These are phyloP conservation scores for Sakesphorus luctuosus DNA, from an alignment of 2,113 vertebrate genomes.

Conservation along the genomic window DNA sequence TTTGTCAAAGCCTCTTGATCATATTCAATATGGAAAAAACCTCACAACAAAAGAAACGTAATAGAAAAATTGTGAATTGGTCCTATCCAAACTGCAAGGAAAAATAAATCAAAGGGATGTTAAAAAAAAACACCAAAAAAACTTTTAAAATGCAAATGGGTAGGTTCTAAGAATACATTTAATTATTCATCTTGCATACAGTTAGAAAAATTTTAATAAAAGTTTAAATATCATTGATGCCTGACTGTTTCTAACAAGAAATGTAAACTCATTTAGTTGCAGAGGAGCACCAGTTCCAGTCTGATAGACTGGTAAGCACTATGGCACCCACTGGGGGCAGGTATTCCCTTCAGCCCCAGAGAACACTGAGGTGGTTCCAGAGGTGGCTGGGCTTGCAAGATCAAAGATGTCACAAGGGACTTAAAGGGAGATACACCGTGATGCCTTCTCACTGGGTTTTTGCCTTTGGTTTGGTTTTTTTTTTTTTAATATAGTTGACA, in stretches of 20 bases:
- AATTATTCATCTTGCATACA: slow-evolving; percentile 17
- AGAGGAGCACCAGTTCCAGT: neutral
- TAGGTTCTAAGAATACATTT: slow-evolving; percentile 17
- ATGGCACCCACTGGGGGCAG: neutral
- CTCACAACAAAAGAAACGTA: neutral
- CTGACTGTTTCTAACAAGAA: neutral
- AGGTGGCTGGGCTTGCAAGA: neutral
- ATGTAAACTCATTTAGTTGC: neutral
- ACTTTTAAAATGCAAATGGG: slow-evolving; percentile 30
- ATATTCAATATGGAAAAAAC: neutral
- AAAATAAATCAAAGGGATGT: slow-evolving; percentile 54
- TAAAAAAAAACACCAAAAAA: neutral
- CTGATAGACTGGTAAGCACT: neutral
- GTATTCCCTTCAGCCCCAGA: neutral
- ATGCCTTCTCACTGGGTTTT: rapidly evolving
- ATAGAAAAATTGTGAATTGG: neutral
- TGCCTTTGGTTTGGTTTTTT: too few species aligned
- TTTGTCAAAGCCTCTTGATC: slow-evolving; percentile 66
- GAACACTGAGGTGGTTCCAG: rapidly evolving
- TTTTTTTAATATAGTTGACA: neutral
- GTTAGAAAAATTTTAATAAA: neutral
- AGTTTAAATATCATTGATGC: neutral
- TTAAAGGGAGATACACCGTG: neutral
- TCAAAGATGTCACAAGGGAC: neutral
- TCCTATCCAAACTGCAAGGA: slow-evolving; percentile 9